Conservation (phyloP, 2,797 vertebrate species). For the Thunnus albacares region DNA sequence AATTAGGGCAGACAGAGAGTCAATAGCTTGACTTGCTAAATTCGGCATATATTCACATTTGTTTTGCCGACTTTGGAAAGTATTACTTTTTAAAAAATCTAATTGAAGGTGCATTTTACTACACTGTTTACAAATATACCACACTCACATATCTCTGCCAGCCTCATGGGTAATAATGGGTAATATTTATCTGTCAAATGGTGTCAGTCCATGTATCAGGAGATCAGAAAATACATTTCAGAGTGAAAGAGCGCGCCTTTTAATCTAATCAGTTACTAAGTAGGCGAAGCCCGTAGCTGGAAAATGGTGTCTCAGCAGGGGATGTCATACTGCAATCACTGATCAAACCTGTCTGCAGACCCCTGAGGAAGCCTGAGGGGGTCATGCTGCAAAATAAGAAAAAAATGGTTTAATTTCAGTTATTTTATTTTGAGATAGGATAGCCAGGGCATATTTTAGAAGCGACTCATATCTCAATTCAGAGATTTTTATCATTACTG, state of each 20-base stretch:
- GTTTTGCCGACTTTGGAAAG: conserved; percentile 21
- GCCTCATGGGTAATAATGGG: conserved; percentile 1
- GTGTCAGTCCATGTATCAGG: conserved; percentile 36
- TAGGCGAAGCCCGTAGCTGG: conserved; percentile 41
- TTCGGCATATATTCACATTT: conserved; percentile 9
- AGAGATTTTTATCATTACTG: conserved; percentile 13
- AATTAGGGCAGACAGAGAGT: conserved; percentile 34
- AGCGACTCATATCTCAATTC: conserved; percentile 21
- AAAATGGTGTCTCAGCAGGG: conserved; percentile 63
- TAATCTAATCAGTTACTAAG: conserved; percentile 56
- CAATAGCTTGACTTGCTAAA: conserved; percentile 26
- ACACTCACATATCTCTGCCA: not conserved
- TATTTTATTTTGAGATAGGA: conserved; percentile 37
- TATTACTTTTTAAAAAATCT: not conserved
- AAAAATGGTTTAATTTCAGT: conserved; percentile 45
- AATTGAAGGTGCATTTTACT: conserved; percentile 8
- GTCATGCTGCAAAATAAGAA: conserved; percentile 55
- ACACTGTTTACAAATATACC: conserved; percentile 16
- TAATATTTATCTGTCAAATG: conserved; percentile 30
- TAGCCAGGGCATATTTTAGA: not conserved
- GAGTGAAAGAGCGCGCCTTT: conserved; percentile 44
- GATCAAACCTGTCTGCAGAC: conserved; percentile 62
- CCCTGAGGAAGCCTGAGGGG: conserved; percentile 46
- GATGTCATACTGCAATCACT: conserved; percentile 63
- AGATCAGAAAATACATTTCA: conserved; percentile 43